Percentiles rank a stretch among this genome's conserved stretches.
phyloP scores from a whole-genome alignment of 2,888 invertebrate species.

The Watsonalla binaria region DNA sequence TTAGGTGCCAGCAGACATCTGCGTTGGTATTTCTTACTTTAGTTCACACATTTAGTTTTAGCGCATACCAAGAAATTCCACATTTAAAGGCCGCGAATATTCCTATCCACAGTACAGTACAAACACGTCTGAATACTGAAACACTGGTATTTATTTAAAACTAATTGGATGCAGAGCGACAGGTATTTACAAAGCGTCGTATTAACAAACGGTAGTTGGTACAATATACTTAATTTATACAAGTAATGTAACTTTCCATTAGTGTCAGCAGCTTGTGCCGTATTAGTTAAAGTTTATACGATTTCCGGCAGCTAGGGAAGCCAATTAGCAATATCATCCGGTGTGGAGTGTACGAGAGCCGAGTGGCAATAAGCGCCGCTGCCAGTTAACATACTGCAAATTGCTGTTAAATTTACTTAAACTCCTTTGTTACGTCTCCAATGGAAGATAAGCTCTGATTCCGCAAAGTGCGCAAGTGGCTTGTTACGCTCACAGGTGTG shows the following conservation, averaged over 20 bases:
- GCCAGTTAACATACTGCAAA: conserved; percentile 66
- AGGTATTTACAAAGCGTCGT: background rate
- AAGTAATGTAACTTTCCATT: conserved; percentile 20
- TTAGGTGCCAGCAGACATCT: too few relatives aligned
- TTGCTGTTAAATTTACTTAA: conserved; percentile 68
- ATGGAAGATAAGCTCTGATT: conserved; percentile 38
- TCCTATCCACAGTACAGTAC: background rate
- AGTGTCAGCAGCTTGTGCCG: conserved; percentile 40
- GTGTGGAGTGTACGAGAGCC: conserved; percentile 52
- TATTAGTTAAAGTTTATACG: conserved; percentile 68
- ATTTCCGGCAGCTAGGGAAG: conserved; percentile 67
- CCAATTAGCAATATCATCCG: conserved; percentile 75
- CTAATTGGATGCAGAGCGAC: background rate
- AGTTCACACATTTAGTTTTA: too few relatives aligned
- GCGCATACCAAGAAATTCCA: too few relatives aligned
- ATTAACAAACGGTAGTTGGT: background rate
- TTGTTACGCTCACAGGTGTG: conserved; percentile 6
- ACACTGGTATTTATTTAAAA: background rate
- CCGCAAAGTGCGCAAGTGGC: conserved; percentile 33
- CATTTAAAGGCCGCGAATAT: background rate
- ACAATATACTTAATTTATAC: conserved; percentile 4
- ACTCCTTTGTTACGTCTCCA: conserved; percentile 39
- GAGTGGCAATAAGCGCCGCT: conserved; percentile 54
- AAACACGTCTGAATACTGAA: background rate
- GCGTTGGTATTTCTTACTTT: too few relatives aligned